Evolutionary conservation across 2,888 invertebrate species (phyloP), one percentile per base, ranked within the genome.

Genomic region (Miltochrista miniata): DNA sequence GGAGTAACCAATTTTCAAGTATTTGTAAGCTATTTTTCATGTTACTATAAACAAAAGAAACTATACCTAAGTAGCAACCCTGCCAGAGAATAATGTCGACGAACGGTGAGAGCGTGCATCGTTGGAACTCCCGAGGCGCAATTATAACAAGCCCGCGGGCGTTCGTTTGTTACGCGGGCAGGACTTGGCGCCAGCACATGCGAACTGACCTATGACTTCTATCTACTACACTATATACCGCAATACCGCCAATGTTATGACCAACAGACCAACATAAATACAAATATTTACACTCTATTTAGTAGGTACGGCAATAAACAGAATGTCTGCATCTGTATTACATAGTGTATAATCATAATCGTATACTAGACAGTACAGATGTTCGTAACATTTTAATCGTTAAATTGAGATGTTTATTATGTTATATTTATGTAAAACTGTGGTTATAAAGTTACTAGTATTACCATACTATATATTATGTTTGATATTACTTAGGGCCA

Each of bases 131-230:
- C 68, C 58, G 54, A 57, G 68, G 70, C 74, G 78, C 85, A 85
- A 87, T 87, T 86, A 87, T 80, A 83, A 67, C 72, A 59, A 68
- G 68, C 72, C 87, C 81, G 62, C 77, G 47, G 81, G 87, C 84
- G 60, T 54, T 48, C 60, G 73, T 76, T 79, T 74, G 79, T 81
- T 80, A 79, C 80, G 75, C 76, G 64, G 53, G 61, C 35, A 39
- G 50, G 49, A 45, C 64, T 49, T 56, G 64, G 61, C 69, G 56
- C 56, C 61, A 56, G 49, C 63, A 45, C 59, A 44, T 47, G 52
- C 56, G 48, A 45, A 53, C 62, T 69, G 67, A 70, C 70, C 70
- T 70, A 60, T 70, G 70, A 70, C 72, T 59, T 54, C 51, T 34
- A n/a, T 54, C 51, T 11, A 51, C 49, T 35, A 30, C 33, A 34